Conservation (phyloP, 2,113 vertebrate species). For the Columba janthina region DNA sequence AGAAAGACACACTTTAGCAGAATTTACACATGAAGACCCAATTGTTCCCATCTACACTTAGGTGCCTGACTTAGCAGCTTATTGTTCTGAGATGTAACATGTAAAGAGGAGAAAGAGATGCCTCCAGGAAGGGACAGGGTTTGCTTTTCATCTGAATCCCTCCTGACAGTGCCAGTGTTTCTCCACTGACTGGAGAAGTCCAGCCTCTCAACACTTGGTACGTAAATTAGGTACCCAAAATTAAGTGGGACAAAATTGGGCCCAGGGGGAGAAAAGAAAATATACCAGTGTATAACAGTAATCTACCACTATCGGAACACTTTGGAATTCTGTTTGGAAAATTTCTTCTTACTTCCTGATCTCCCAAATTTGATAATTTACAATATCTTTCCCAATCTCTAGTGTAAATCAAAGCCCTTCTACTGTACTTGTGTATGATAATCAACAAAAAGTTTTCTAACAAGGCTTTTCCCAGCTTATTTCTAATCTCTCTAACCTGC, state of each 20-base stretch:
- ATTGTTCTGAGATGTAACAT: not conserved
- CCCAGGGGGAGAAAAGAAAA: not conserved
- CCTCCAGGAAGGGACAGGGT: not conserved
- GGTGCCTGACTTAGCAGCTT: not conserved
- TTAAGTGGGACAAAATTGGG: not conserved
- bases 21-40: not conserved
- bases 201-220: not conserved
- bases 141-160: not conserved
- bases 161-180: not conserved
- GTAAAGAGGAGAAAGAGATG: not conserved
- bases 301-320: not conserved
- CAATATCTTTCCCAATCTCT: not conserved
- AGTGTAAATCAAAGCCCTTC: not conserved
- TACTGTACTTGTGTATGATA: not conserved
- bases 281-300: not conserved
- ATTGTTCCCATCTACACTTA: not conserved
- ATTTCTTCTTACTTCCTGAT: not conserved
- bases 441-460: conserved; percentile 15
- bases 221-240: not conserved
- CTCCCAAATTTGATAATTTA: not conserved
- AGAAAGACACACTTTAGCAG: not conserved
- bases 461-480: conserved; percentile 1
- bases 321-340: not conserved
- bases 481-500: conserved; percentile 8
- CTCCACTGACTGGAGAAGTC: not conserved